Conservation (phyloP, 1,140 invertebrate genomes). For the Planococcus citri region DNA sequence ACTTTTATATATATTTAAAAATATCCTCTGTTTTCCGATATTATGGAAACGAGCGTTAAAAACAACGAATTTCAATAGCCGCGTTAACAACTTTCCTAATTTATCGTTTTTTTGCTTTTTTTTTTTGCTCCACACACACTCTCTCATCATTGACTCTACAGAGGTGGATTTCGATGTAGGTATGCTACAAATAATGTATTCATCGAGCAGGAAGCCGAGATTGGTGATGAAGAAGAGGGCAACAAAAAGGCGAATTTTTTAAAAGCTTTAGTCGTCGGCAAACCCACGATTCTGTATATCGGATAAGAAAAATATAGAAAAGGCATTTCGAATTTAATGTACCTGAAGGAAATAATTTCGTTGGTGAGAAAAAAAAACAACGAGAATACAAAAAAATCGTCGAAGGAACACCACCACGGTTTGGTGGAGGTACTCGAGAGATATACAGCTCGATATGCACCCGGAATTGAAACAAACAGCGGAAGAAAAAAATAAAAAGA, state of each 20-base stretch:
- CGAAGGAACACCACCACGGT: not conserved
- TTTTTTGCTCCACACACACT: not conserved
- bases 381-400: too few species aligned
- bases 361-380: not conserved
- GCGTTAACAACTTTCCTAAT: conserved; percentile 16
- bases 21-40: not conserved
- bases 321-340: conserved; percentile 17
- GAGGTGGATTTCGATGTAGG: too few species aligned
- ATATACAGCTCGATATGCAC: not conserved
- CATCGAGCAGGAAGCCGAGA: not conserved
- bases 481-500: conserved; percentile 11
- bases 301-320: conserved; percentile 12
- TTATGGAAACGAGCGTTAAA: not conserved
- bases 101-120: not conserved
- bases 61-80: not conserved
- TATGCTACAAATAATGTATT: not conserved
- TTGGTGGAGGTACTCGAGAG: too few species aligned
- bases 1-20: conserved; percentile 15
- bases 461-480: not conserved
- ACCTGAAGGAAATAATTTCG: conserved; percentile 17
- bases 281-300: conserved; percentile 15
- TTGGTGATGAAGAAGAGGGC: not conserved
- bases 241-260: not conserved
- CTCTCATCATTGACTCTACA: too few species aligned
- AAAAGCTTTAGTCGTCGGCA: conserved; percentile 5